Percentiles rank a stretch among this genome's conserved stretches.
phyloP scores from a whole-genome alignment of 2,888 invertebrate genomes.

The Agrochola circellaris region DNA sequence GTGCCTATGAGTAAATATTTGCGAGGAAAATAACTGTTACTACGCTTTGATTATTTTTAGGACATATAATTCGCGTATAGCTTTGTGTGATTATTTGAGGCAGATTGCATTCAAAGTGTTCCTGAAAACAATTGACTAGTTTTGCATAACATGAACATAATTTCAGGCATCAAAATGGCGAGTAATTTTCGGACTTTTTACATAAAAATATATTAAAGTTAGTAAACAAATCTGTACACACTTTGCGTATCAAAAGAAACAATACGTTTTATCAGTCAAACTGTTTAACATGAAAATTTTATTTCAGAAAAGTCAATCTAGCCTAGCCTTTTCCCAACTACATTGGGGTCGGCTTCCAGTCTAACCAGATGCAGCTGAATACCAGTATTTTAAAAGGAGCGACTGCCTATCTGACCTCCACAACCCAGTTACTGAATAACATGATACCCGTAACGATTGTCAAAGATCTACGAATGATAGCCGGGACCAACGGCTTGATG shows the following conservation, averaged over 20 bases:
- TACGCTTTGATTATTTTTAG: neutral
- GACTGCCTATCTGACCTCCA: too few relatives aligned
- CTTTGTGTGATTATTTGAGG: neutral
- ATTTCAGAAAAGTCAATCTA: neutral
- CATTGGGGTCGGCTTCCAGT: too few relatives aligned
- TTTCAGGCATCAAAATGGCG: neutral
- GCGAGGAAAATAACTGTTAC: neutral
- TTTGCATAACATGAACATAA: neutral
- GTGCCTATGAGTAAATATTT: constrained; percentile 7
- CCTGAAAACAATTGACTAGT: neutral
- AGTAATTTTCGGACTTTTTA: neutral
- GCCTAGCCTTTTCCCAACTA: too few relatives aligned
- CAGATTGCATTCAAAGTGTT: neutral
- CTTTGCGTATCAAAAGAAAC: neutral
- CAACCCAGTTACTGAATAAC: too few relatives aligned
- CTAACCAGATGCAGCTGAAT: too few relatives aligned
- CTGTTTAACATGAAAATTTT: neutral
- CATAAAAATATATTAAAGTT: neutral
- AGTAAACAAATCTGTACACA: neutral
- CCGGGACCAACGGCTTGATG: too few relatives aligned
- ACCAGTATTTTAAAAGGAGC: too few relatives aligned
- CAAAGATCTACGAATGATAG: too few relatives aligned
- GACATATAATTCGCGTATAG: too few relatives aligned
- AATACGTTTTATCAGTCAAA: neutral
- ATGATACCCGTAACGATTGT: too few relatives aligned